Conservation (phyloP, 2,797 vertebrate species). For the Podarcis lilfordi region DNA sequence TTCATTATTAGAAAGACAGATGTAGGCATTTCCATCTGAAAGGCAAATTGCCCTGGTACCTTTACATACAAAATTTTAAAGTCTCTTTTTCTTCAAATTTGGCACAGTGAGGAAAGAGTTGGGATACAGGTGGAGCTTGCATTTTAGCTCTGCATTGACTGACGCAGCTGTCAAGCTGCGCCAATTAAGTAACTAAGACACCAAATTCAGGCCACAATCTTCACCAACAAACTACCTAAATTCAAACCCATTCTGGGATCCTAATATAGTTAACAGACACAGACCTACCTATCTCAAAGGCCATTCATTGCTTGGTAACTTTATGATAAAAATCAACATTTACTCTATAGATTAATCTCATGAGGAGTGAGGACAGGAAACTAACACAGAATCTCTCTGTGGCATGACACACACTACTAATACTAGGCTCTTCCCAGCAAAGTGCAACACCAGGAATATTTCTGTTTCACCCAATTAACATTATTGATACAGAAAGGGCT, state of each 20-base stretch:
- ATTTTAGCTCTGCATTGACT: neutral
- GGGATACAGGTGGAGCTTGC: neutral
- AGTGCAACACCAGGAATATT: neutral
- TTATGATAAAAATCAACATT: neutral
- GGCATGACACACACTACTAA: neutral
- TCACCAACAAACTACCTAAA: neutral
- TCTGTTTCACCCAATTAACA: conserved; percentile 13
- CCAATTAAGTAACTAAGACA: neutral
- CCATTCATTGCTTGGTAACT: neutral
- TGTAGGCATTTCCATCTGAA: neutral
- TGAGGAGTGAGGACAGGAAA: neutral
- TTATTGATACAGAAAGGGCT: neutral
- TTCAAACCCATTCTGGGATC: neutral
- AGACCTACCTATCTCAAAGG: neutral
- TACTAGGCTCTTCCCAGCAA: neutral
- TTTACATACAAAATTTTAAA: neutral
- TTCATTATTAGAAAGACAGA: neutral
- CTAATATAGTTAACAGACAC: neutral
- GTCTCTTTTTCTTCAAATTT: neutral
- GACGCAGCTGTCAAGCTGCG: neutral
- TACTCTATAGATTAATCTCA: neutral
- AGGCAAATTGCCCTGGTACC: neutral
- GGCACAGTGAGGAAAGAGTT: neutral
- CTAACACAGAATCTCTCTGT: neutral
- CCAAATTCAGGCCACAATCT: neutral